A percentile compares a stretch with the other conserved stretches of the same genome.
Evolutionary conservation across 2,888 invertebrate species (phyloP).

Genomic region (Zaprionus lineosus): DNA sequence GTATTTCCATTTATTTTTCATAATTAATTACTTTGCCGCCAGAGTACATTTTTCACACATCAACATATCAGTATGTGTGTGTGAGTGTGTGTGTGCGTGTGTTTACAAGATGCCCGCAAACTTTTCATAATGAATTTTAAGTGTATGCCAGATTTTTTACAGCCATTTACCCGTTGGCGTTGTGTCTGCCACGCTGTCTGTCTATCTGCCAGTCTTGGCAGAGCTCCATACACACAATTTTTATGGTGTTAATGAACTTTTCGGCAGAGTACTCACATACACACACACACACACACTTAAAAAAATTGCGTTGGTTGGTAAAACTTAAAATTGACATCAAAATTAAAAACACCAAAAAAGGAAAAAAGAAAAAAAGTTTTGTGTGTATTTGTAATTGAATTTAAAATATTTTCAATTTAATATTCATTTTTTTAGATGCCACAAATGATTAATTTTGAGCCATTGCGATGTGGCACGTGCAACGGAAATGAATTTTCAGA

Average conservation of each 20-base stretch:
- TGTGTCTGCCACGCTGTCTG: slow-evolving; percentile 42
- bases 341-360: slow-evolving; percentile 13
- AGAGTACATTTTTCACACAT: slow-evolving; percentile 29
- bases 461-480: not conserved
- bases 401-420: no score
- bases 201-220: slow-evolving; percentile 56
- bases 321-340: slow-evolving; percentile 34
- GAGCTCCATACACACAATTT: slow-evolving; percentile 47
- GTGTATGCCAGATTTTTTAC: slow-evolving; percentile 60
- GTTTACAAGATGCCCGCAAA: slow-evolving; percentile 54
- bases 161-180: slow-evolving; percentile 36
- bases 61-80: slow-evolving; percentile 2
- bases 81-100: slow-evolving; percentile 15
- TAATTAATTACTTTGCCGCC: slow-evolving; percentile 74
- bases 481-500: slow-evolving; percentile 43
- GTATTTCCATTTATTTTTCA: slow-evolving; percentile 70
- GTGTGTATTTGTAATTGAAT: no score
- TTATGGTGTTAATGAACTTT: slow-evolving; percentile 77
- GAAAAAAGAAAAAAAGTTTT: no score
- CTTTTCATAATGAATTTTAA: slow-evolving; percentile 77
- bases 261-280: slow-evolving; percentile 28
- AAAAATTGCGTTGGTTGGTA: slow-evolving; percentile 15
- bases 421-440: slow-evolving; percentile 9
- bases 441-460: slow-evolving; percentile 19
- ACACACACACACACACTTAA: slow-evolving; percentile 7